phyloP scores from a whole-genome alignment of 2,797 vertebrate genomes.

The Cyclura pinguis region DNA sequence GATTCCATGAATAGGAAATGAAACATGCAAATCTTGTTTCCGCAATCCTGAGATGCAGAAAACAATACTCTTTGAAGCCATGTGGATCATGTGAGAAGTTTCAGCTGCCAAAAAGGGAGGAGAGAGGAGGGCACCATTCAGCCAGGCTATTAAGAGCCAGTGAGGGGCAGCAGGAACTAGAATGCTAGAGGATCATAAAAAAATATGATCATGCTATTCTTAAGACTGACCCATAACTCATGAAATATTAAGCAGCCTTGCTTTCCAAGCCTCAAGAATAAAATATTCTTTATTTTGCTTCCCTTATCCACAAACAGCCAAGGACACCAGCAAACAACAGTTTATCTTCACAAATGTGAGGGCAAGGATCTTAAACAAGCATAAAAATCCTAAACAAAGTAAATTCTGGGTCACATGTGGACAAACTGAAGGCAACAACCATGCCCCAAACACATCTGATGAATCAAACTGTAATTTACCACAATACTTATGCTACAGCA shows the following conservation, averaged over 20 bases:
- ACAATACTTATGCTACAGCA: background rate
- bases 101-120: background rate
- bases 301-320: background rate
- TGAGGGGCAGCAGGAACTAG: background rate
- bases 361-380: background rate
- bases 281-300: background rate
- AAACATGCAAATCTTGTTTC: background rate
- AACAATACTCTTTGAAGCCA: background rate
- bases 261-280: background rate
- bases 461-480: background rate
- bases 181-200: background rate
- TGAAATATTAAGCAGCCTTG: background rate
- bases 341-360: background rate
- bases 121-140: background rate
- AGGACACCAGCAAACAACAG: background rate
- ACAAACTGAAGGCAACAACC: background rate
- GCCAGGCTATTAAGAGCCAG: background rate
- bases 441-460: background rate
- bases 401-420: background rate
- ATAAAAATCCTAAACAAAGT: background rate
- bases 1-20: background rate
- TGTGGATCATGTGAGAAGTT: background rate
- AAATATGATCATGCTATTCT: background rate
- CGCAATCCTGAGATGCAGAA: background rate
- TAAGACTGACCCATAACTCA: background rate